Base-by-base conservation (phyloP, 2,113 vertebrate genomes). In the Nycticorax nycticorax region DNA sequence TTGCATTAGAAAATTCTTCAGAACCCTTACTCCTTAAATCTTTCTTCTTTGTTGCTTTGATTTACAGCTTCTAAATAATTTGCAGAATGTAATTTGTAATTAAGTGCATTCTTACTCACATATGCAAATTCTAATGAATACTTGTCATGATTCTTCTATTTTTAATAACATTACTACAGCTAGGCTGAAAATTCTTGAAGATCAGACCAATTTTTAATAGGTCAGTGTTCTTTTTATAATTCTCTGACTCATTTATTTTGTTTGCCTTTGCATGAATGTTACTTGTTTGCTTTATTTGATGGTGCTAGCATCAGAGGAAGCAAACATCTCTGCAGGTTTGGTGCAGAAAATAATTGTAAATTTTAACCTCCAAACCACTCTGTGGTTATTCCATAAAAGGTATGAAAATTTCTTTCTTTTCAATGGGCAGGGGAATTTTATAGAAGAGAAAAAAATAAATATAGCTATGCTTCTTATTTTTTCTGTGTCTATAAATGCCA, bases 61-160 rank as follows among this genome's bases (percentile, higher is more conserved):
- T 97, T 97, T 98, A 95, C 39, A 97, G 77, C 93, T 96, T 97
- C 96, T 95, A 97, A 96, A 97, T 97, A 94, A 97, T 97, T 97
- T 97, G 45, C 52, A 95, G 84, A 96, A 91, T 95, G 55, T 32
- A 94, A 96, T 97, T 97, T 96, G 72, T 88, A 97, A 98, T 97
- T 98, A 97, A 97, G 85, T 92, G 75, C 62, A 93, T 97, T 98
- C 97, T 97, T 95, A 97, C 78, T 93, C 96, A 97, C 45, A 39
- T 97, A 98, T 97, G 96, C 95, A 98, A 97, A 98, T 97, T 96
- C 55, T 97, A 98, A 98, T 97, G 93, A 97, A 85, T 96, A 91
- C 92, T 97, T 97, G 91, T 97, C 92, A 96, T 94, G 94, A 95
- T 96, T 96, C 92, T 96, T 94, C 89, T 96, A 97, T 97, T 98